These are phyloP conservation scores for Nemopilema nomurai DNA, from an alignment of 30 jellyfish, hydroid and myxozoan genomes.

Conservation along the genomic window DNA sequence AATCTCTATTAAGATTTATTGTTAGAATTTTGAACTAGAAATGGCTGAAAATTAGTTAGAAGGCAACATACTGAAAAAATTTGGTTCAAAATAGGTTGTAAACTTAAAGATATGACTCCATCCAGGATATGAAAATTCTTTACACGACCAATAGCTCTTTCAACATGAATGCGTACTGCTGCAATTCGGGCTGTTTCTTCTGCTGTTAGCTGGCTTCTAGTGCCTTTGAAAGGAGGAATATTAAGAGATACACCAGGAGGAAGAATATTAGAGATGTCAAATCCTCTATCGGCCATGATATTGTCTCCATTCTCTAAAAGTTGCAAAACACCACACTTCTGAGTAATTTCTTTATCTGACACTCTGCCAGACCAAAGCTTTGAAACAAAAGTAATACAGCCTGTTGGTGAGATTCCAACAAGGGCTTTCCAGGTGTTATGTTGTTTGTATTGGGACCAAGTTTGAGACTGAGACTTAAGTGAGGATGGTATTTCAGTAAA, in stretches of 20 bases:
- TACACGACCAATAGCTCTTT: background rate
- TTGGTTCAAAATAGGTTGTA: constrained; percentile 2
- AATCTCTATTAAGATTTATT: background rate
- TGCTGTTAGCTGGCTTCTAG: constrained; percentile 19
- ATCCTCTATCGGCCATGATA: constrained; percentile 10
- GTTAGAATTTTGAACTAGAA: background rate
- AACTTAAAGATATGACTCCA: background rate
- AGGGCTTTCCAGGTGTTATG: constrained; percentile 46
- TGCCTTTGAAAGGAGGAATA: constrained; percentile 11
- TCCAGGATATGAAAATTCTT: background rate
- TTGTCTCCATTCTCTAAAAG: constrained; percentile 9
- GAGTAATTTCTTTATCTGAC: background rate
- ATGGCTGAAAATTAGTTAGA: background rate
- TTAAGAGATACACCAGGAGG: constrained; percentile 8
- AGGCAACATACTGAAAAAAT: constrained; percentile 8
- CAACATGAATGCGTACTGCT: constrained; percentile 10
- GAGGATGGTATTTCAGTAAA: constrained; percentile 50
- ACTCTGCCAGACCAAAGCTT: constrained; percentile 3
- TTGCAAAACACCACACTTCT: constrained; percentile 5
- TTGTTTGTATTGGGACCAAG: constrained; percentile 35
- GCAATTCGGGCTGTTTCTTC: constrained; percentile 16
- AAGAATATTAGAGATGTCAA: background rate
- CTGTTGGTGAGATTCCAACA: constrained; percentile 21
- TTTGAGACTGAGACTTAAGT: constrained; percentile 32
- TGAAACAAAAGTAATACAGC: background rate